Conservation (phyloP, 2,888 invertebrate genomes). For the Silvanus unidentatus region DNA sequence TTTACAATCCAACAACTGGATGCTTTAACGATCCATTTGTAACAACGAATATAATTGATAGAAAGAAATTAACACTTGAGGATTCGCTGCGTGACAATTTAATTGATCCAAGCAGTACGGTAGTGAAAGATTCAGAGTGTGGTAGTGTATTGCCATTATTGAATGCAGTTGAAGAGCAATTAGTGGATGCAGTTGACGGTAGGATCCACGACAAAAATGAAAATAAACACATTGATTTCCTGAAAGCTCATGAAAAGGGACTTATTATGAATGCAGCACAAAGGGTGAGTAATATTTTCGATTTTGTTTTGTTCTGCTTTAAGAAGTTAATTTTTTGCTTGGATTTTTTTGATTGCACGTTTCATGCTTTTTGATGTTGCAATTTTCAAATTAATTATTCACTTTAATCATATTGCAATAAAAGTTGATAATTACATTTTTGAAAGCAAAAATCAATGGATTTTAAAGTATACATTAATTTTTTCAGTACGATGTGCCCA, state of each 20-base stretch:
- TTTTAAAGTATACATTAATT: conserved; percentile 25
- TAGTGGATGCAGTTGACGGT: conserved; percentile 71
- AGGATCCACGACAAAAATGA: conserved; percentile 55
- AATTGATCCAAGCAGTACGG: conserved; percentile 79
- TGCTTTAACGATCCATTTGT: conserved; percentile 77
- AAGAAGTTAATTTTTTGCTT: conserved; percentile 10
- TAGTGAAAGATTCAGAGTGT: conserved; percentile 72
- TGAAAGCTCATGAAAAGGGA: conserved; percentile 81
- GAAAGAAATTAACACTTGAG: conserved; percentile 66
- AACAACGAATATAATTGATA: conserved; percentile 63
- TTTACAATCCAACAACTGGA: conserved; percentile 81
- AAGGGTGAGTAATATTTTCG: conserved; percentile 68
- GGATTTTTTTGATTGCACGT: conserved; percentile 8
- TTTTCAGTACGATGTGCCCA: conserved; percentile 41
- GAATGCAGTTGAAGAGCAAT: conserved; percentile 66
- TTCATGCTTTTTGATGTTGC: conserved; percentile 4
- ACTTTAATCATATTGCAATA: conserved; percentile 4
- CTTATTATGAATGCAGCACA: conserved; percentile 86
- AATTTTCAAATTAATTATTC: conserved; percentile 5
- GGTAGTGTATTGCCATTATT: conserved; percentile 71
- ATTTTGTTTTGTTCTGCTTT: conserved; percentile 24
- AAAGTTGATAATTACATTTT: neutral
- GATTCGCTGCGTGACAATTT: conserved; percentile 73
- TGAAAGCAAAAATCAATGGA: neutral
- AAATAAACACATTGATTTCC: conserved; percentile 62